Conservation (phyloP, 2,888 invertebrate genomes). For the Erebia palarica region DNA sequence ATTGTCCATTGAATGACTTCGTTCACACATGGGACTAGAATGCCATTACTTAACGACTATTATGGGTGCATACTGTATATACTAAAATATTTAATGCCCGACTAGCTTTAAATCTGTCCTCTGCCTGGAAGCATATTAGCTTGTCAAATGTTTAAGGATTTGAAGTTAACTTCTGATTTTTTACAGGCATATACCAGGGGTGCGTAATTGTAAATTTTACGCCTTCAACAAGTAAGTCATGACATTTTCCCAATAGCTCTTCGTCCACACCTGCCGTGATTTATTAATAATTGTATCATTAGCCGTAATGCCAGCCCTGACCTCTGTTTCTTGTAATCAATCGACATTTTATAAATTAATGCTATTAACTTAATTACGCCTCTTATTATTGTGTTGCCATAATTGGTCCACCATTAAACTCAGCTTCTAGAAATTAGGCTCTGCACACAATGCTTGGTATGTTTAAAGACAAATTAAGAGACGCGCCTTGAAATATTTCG, state of each 20-base stretch:
- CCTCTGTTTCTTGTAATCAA: constrained; percentile 66
- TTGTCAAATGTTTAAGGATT: no score
- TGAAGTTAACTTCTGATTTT: no score
- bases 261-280: constrained; percentile 6
- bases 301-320: constrained; percentile 53
- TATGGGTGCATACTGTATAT: no score
- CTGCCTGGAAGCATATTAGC: no score
- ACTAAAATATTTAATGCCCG: no score
- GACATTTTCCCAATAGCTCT: neutral
- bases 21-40: no score
- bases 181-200: no score
- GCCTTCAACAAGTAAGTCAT: neutral
- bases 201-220: neutral
- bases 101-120: no score
- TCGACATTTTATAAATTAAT: constrained; percentile 65
- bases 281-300: constrained; percentile 47
- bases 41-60: no score
- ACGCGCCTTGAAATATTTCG: neutral
- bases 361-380: constrained; percentile 67
- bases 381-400: constrained; percentile 68
- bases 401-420: constrained; percentile 53
- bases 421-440: constrained; percentile 41
- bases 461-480: constrained; percentile 6
- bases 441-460: constrained; percentile 20
- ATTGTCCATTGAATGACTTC: no score